Conservation (phyloP, 2,888 invertebrate genomes). For the Campoplex capitator region DNA sequence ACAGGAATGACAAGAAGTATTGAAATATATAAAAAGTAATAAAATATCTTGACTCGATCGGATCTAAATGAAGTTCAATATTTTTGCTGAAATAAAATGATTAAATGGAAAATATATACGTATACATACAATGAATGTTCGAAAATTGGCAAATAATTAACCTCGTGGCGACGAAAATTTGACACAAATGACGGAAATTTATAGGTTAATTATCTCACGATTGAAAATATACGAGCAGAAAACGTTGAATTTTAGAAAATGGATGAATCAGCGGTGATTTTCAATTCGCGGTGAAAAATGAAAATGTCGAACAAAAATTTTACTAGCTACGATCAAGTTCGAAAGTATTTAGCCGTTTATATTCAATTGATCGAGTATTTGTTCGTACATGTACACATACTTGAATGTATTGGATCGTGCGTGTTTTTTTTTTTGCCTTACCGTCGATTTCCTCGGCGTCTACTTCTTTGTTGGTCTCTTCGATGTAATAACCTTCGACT, state of each 20-base stretch:
- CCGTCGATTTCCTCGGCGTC: slow-evolving; percentile 39
- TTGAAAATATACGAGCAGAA: background rate
- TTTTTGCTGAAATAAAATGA: background rate
- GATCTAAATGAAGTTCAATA: background rate
- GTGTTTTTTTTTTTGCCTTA: slow-evolving; percentile 46
- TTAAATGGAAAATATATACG: too few species aligned
- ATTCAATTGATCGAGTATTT: slow-evolving; percentile 35
- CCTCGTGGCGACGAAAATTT: background rate
- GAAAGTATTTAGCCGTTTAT: slow-evolving; percentile 22
- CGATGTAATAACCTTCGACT: background rate
- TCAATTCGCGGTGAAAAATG: background rate
- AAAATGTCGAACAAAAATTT: background rate
- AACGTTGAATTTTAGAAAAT: background rate
- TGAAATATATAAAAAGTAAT: background rate
- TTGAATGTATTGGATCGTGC: slow-evolving; percentile 9
- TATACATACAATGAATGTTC: too few species aligned
- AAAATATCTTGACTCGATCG: background rate
- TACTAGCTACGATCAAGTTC: background rate
- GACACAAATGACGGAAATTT: slow-evolving; percentile 1
- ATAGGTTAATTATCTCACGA: background rate
- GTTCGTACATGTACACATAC: background rate
- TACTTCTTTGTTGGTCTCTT: background rate
- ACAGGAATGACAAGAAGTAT: background rate
- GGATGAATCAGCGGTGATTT: background rate
- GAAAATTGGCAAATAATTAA: background rate